A percentile compares a stretch with the other conserved stretches of the same genome.
Evolutionary conservation across 2,797 vertebrate species (phyloP).

Genomic region (Platyrinchus mystaceus): DNA sequence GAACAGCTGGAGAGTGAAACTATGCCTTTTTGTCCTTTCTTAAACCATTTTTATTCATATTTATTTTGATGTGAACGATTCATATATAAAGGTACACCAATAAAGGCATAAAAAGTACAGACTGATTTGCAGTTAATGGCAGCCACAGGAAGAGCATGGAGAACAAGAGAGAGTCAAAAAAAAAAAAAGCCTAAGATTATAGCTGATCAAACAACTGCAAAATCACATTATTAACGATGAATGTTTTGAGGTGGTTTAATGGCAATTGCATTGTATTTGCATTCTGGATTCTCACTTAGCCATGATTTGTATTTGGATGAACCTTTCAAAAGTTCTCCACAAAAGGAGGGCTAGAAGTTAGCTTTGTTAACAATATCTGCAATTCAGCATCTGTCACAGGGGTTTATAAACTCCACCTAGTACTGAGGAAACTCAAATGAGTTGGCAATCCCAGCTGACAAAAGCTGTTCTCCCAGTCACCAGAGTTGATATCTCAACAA

Average conservation of each 20-base stretch:
- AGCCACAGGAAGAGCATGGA: background rate
- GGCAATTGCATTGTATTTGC: background rate
- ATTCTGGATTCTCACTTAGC: background rate
- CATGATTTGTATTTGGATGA: background rate
- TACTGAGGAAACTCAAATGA: background rate
- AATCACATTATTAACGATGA: background rate
- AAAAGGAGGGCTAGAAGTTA: background rate
- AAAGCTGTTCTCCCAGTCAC: background rate
- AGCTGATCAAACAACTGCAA: background rate
- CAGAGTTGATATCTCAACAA: background rate
- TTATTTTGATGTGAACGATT: background rate
- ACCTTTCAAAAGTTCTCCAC: background rate
- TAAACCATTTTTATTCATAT: background rate
- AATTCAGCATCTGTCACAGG: background rate
- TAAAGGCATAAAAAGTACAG: background rate
- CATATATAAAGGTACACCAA: background rate
- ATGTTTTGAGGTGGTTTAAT: background rate
- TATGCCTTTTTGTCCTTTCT: background rate
- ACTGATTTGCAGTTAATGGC: background rate
- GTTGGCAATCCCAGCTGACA: background rate
- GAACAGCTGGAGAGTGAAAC: background rate
- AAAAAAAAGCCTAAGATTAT: accelerated
- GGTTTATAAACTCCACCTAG: background rate
- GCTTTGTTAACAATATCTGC: background rate
- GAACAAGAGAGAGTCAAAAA: background rate